phyloP scores from a whole-genome alignment of 2,113 vertebrate genomes.

The Ptychochromis oligacanthus region DNA sequence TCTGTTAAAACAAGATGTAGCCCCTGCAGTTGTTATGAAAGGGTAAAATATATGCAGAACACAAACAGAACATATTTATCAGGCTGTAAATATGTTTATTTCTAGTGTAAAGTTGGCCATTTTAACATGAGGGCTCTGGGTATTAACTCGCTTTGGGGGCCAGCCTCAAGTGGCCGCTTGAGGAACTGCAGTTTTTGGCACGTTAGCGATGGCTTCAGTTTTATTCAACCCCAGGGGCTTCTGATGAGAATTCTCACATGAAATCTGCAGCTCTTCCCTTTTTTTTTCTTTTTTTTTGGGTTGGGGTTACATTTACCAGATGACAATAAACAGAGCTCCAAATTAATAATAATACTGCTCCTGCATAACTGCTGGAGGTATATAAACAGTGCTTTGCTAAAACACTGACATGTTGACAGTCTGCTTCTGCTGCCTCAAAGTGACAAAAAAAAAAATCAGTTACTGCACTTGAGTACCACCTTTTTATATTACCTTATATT shows the following conservation, averaged over 20 bases:
- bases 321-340: background rate
- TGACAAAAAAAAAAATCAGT: background rate
- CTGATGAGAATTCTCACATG: background rate
- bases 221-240: rapidly evolving
- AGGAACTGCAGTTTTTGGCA: background rate
- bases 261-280: background rate
- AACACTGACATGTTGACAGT: background rate
- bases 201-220: background rate
- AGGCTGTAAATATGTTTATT: background rate
- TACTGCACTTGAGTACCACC: background rate
- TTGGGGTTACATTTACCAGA: background rate
- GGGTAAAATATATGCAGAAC: background rate
- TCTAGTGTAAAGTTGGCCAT: background rate
- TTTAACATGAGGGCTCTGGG: background rate
- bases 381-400: background rate
- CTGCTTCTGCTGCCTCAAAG: background rate
- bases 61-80: too few relatives aligned
- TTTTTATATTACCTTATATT: background rate
- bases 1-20: too few relatives aligned
- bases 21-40: background rate
- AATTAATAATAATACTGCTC: background rate
- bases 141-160: background rate
- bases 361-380: background rate
- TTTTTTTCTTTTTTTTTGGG: too few relatives aligned
- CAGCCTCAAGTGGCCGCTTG: background rate